Base-by-base conservation (phyloP, 2,888 invertebrate genomes). In the Standfussiana lucernea region DNA sequence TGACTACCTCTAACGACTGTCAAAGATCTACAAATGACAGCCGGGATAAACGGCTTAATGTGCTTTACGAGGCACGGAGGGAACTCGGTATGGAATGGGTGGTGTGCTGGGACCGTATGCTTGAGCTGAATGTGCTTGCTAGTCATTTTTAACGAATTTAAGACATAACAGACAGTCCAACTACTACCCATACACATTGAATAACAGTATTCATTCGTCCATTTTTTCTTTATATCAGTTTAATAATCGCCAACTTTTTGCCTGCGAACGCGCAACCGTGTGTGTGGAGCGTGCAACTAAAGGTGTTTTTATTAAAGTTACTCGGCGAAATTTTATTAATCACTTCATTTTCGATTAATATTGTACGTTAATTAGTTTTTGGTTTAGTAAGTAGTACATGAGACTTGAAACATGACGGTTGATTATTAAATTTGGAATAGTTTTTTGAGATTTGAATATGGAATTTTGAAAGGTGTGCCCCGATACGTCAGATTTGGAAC, bases 321-420 rank as follows among this genome's bases (percentile, higher is more conserved):
- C 85, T 87, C 88, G 84, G 92, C 91, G 90, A 92, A 92, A 91
- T 92, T 92, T 90, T 91, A 93, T 93, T 93, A 93, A 93, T 93
- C 89, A 92, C 92, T 93, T 90, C 89, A 93, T 88, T 93, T 93
- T 91, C 89, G 90, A 92, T 93, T 92, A 92, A 90, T 89, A 88
- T 89, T 81, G 80, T 82, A 83, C 80, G 83, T 85, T 92, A 89
- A 90, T 91, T 91, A 91, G 77, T 77, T 78, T 83, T 79, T 77
- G 81, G 67, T 68, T 78, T 37, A 45, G 21, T 32, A 1, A 7
- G 56, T 56, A 28, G 56, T 56, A 35, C 53, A n/a, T n/a, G n/a
- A 56, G 53, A 40, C 40, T 50, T 32, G 28, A 4, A 18, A 18
- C 40, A 40, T 28, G 28, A 28, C 8, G 15, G 45, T n/a, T 77